Base-by-base conservation (phyloP, 2,888 invertebrate genomes). In the Idaea straminata region DNA sequence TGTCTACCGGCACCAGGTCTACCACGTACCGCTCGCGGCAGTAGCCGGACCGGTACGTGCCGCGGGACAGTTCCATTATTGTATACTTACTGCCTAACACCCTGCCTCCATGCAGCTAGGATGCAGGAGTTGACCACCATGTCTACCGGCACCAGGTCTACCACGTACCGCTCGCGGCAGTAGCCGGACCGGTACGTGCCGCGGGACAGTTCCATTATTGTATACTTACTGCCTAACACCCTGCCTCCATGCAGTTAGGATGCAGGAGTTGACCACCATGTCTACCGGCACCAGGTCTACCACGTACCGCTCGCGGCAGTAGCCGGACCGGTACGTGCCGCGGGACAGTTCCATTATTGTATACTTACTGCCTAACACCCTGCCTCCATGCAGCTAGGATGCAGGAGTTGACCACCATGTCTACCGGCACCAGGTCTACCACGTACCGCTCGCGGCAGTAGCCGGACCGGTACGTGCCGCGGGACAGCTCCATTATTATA, bases 251-350 rank as follows among this genome's bases (percentile, higher is more conserved):
- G 5, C 62, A n/a, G n/a, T n/a, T n/a, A n/a, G n/a, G n/a, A n/a
- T n/a, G n/a, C n/a, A n/a, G n/a, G n/a, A n/a, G n/a, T n/a, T n/a
- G n/a, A n/a, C n/a, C n/a, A 35, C 97, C 80, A 97, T 94, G 84
- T 99, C 99, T 0, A 99, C 98, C 0, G 99, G 99, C 36, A 99
- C 96, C 64, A 98, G 93, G 84, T 99, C 98, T 63, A 98, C 96
- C 5, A 96, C 94, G 60, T 95, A 94, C 47, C 95, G 90, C 70
- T 95, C 94, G 64, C 96, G 94, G 69, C 97, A 97, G 85, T 98
- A 97, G 35, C 95, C 95, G 58, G 97, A 95, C 64, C 97, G 94
- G 71, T 98, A 95, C 0, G 98, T 96, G 0, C 98, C 98, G 57
- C 96, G 94, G 2, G 95, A 95, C 67, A 96, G 96, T 88, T 96